Percentiles rank a stretch among this genome's conserved stretches.
Conservation (phyloP, 2,797 vertebrate species). For the Phalanger gymnotis region DNA sequence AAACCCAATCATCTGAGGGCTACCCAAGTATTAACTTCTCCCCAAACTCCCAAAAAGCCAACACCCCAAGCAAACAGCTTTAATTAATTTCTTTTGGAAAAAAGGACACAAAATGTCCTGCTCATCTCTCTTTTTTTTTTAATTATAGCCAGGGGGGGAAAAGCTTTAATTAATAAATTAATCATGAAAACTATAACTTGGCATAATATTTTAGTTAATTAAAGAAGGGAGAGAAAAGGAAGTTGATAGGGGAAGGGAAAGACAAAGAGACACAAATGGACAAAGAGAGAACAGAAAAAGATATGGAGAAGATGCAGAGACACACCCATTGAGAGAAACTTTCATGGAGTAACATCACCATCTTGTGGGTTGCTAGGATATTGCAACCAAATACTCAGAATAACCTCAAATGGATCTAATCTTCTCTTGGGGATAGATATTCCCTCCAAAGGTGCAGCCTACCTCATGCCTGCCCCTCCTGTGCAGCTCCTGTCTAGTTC, state of each 20-base stretch:
- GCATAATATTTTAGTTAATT: background rate
- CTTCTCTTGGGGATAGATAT: no score
- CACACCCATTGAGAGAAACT: background rate
- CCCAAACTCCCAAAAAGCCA: background rate
- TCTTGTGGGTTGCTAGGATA: conserved; percentile 3
- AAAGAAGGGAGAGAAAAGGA: background rate
- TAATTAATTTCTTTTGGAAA: background rate
- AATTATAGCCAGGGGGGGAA: background rate
- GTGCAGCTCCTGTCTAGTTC: background rate
- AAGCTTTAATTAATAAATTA: background rate
- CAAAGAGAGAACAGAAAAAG: background rate
- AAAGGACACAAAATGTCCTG: background rate
- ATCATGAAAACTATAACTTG: background rate
- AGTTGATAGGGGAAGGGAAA: background rate
- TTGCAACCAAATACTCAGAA: background rate
- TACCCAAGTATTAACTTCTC: background rate
- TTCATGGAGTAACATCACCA: background rate
- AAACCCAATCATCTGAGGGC: background rate
- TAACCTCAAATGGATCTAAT: background rate
- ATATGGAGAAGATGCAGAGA: background rate
- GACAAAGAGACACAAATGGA: background rate
- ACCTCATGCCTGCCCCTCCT: background rate
- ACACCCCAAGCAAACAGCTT: background rate
- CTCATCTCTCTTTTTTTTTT: background rate
- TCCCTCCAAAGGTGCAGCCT: background rate